Conservation (phyloP, 2,797 vertebrate species). For the Sebastolobus altivelis region DNA sequence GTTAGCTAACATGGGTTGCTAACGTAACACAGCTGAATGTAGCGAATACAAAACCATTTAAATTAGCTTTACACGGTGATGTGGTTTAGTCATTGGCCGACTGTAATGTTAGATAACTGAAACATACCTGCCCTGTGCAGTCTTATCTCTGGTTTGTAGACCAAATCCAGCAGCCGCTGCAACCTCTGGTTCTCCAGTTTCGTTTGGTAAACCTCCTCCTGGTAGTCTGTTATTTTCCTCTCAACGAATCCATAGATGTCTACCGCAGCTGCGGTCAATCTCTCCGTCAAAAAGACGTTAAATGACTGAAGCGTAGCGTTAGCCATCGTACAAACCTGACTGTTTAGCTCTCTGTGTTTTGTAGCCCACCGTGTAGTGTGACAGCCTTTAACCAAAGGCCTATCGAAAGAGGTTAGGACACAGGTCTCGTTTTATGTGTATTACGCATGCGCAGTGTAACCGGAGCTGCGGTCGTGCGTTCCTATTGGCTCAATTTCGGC, state of each 20-base stretch:
- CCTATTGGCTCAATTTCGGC: too few species aligned
- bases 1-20: background rate
- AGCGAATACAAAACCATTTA: too few species aligned
- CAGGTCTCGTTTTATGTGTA: too few species aligned
- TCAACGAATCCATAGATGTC: constrained; percentile 73
- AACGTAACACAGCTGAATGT: background rate
- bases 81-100: background rate
- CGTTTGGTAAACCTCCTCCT: constrained; percentile 61
- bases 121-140: constrained; percentile 57
- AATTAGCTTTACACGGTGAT: background rate
- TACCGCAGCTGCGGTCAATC: constrained; percentile 60
- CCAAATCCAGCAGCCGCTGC: constrained; percentile 67
- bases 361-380: background rate
- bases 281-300: constrained; percentile 67
- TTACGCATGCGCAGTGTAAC: too few species aligned
- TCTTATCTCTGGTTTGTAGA: constrained; percentile 62
- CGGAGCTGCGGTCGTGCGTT: too few species aligned
- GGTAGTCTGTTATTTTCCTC: constrained; percentile 55
- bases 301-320: constrained; percentile 57
- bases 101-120: fast-evolving
- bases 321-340: constrained; percentile 28
- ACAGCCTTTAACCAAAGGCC: background rate
- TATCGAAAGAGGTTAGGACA: too few species aligned
- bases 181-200: constrained; percentile 65
- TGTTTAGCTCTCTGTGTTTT: background rate